Base-by-base conservation (phyloP, 1,140 invertebrate genomes). In the Drosophila parvula region DNA sequence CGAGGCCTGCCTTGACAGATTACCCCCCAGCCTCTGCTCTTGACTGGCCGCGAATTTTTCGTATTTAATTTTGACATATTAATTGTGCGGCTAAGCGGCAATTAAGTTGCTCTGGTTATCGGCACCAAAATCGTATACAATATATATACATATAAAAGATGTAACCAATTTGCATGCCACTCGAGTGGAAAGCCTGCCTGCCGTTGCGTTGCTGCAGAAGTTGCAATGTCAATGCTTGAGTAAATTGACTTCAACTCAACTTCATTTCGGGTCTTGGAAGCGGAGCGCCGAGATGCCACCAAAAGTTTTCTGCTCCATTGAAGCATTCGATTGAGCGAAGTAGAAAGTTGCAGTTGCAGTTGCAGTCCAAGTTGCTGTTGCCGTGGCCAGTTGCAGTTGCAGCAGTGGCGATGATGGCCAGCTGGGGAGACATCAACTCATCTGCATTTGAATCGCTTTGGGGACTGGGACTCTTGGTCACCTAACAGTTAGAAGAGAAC, bases 291-390 rank as follows among this genome's bases (percentile, higher is more conserved):
- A 48, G 43, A 59, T 71, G 75, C 74, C 64, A 77, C 83, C 75
- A 71, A 79, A 67, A 69, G 58, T 83, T 86, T 86, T 86, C 84
- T 89, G 83, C 83, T 86, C 83, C 84, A 86, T 89, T 83, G 83
- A 86, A 86, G 83, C 83, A 89, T 86, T 86, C 83, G 81, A 86
- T 86, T 89, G 79, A 65, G 18, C 43, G 28, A 36, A 44, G 69
- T 71, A 71, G 69, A 71, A 71, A 74, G 80, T 53, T 73, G 40
- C 57, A 57, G 51, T 58, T 62, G 45, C 55, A 59, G 40, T 43
- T 71, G 38, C 22, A 22, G 1, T n/a, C 14, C 2, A 47, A 63
- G 80, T 45, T 71, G 44, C 60, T 48, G 43, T 57, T 58, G 67
- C 58, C 22, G 48, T 56, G 64, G 45, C 47, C 32, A 63, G 18